Evolutionary conservation across 2,888 invertebrate genomes (phyloP), one percentile per base, ranked within the genome.

Genomic region (Metacarcinus magister): DNA sequence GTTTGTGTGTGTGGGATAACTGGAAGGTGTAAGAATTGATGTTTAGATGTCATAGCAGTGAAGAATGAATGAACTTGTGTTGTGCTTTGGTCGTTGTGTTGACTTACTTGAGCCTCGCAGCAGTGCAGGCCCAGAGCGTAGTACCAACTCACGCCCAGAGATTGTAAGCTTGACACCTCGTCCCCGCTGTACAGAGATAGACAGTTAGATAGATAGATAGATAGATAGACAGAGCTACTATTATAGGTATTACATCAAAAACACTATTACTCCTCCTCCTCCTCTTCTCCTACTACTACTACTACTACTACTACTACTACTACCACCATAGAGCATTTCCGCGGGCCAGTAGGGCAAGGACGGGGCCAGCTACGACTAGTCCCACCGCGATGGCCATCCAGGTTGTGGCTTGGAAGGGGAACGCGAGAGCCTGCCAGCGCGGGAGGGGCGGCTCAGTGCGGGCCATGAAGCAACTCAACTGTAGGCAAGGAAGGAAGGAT

Each of bases 51-150:
- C 54, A 54, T 8, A 16, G 16, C 8, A 54, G 13, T 16, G 16
- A 54, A 54, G 16, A 13, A 13, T 54, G 16, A 13, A 13, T 54
- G 39, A 39, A 39, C 39, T 39, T 67, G 23, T 67, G 67, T 23
- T 23, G 23, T 67, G 67, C 8, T 4, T 23, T 0, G 13, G 1
- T 48, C 1, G 8, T 8, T 48, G 48, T 48, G 48, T 48, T 48
- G 10, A 7, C 32, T 82, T 28, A 13, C 97, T 98, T 98, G 4
- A 98, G 98, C 92, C 54, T 94, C 92, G 97, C 98, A 98, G 97
- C 98, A 98, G 23, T 98, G 97, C 0, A 97, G 96, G 5, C 98
- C 98, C 0, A 98, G 98, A 97, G 98, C 98, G 97, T 96, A 96
- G 94, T 94, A 96, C 54, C 94, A 94, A 75, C 94, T 94, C 75